These are phyloP conservation scores for Catostylus mosaicus DNA, from an alignment of 30 jellyfish, hydroid and myxozoan species.

Conservation along the genomic window DNA sequence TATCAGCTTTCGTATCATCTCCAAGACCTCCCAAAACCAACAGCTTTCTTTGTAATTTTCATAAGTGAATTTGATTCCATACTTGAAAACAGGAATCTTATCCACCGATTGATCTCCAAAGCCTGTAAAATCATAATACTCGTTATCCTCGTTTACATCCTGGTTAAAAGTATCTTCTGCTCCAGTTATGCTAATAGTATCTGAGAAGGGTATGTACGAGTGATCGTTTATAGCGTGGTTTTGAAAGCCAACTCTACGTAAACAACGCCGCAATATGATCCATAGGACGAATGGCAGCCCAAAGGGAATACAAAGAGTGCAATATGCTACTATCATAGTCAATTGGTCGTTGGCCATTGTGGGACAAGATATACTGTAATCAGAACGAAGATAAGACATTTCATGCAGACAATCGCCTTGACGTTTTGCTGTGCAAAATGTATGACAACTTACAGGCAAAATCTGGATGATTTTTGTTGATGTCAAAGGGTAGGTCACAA, in stretches of 20 bases:
- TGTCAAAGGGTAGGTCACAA: slow-evolving; percentile 36
- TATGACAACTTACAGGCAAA: slow-evolving; percentile 38
- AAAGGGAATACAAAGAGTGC: slow-evolving; percentile 5
- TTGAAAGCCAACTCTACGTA: not conserved
- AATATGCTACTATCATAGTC: slow-evolving; percentile 10
- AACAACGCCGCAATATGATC: not conserved
- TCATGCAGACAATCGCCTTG: slow-evolving; percentile 18
- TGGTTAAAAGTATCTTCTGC: not conserved
- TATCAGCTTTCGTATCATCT: slow-evolving; percentile 35
- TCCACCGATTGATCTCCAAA: not conserved
- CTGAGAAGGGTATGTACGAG: not conserved
- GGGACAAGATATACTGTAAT: slow-evolving; percentile 28
- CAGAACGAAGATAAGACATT: slow-evolving; percentile 27
- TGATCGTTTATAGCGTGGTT: too few relatives aligned
- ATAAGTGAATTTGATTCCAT: slow-evolving; percentile 13
- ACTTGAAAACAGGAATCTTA: not conserved
- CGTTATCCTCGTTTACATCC: not conserved
- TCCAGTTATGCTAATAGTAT: not conserved
- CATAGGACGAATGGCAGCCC: slow-evolving; percentile 12
- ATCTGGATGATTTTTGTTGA: slow-evolving; percentile 22
- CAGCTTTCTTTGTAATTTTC: slow-evolving; percentile 12
- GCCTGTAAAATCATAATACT: not conserved
- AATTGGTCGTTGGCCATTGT: not conserved
- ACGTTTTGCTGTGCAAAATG: not conserved
- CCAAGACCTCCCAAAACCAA: slow-evolving; percentile 55